A percentile compares a stretch with the other conserved stretches of the same genome.
Conservation (phyloP, 2,797 vertebrate genomes). For the Trematomus bernacchii region DNA sequence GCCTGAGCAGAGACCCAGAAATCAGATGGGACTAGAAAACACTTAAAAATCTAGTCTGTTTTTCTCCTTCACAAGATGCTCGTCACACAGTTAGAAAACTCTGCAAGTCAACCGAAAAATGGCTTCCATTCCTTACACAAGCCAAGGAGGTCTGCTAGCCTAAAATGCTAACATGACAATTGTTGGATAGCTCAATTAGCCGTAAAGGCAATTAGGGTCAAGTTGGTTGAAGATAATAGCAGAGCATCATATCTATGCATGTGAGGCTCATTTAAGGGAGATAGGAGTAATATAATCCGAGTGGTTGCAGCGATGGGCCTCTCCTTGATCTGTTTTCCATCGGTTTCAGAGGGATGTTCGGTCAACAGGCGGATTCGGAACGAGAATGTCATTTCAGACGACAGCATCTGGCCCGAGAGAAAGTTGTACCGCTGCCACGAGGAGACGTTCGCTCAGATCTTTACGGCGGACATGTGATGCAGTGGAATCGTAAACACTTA, state of each 20-base stretch:
- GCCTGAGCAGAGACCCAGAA: slow-evolving; percentile 42
- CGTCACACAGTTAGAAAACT: slow-evolving; percentile 9
- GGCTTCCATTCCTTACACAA: slow-evolving; percentile 11
- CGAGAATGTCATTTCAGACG: slow-evolving; percentile 27
- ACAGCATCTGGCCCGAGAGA: slow-evolving; percentile 38
- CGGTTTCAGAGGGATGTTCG: slow-evolving; percentile 58
- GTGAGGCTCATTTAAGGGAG: slow-evolving; percentile 32
- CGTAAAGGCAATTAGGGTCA: slow-evolving; percentile 27
- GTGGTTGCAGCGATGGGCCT: slow-evolving; percentile 9
- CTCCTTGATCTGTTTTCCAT: slow-evolving; percentile 66
- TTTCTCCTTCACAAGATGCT: slow-evolving; percentile 53
- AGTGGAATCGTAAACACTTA: slow-evolving; percentile 66
- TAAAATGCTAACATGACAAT: slow-evolving; percentile 30
- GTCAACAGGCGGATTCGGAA: slow-evolving; percentile 33
- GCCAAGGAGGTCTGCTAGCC: slow-evolving; percentile 11
- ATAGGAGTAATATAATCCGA: slow-evolving; percentile 35
- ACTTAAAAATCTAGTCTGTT: slow-evolving; percentile 53
- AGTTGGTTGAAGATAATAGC: slow-evolving; percentile 14
- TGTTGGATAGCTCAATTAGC: slow-evolving; percentile 51
- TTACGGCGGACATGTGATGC: slow-evolving; percentile 43
- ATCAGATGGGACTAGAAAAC: slow-evolving; percentile 53
- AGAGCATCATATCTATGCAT: slow-evolving; percentile 24
- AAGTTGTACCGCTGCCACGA: slow-evolving; percentile 2
- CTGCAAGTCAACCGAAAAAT: slow-evolving; percentile 25
- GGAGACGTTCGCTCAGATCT: slow-evolving; percentile 34